Conservation (phyloP, 2,888 invertebrate species). For the Torymus texanus region DNA sequence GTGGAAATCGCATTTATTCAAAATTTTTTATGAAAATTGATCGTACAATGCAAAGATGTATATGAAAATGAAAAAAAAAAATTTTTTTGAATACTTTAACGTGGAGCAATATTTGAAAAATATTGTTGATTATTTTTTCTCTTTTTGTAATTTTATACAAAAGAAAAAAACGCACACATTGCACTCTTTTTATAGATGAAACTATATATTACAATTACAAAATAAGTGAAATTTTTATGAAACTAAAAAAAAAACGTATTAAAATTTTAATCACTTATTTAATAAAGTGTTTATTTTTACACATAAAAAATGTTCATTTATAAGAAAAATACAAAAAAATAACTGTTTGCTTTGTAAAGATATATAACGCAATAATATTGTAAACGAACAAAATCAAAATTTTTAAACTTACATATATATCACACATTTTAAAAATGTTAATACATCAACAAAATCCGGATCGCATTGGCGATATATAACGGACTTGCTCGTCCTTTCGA, state of each 20-base stretch:
- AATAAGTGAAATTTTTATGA: not conserved
- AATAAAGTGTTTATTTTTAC: not conserved
- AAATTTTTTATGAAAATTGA: too few species aligned
- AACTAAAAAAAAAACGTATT: not conserved
- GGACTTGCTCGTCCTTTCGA: not conserved
- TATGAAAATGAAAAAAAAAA: not conserved
- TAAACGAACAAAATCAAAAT: constrained; percentile 13
- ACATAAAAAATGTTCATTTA: not conserved
- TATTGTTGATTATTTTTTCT: constrained; percentile 1
- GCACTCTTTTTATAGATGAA: constrained; percentile 23
- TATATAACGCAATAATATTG: not conserved
- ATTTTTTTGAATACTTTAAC: not conserved
- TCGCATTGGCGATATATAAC: not conserved
- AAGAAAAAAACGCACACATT: constrained; percentile 35
- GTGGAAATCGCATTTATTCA: too few species aligned
- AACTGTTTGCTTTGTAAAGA: too few species aligned
- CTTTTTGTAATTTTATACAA: constrained; percentile 38
- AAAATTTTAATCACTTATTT: not conserved
- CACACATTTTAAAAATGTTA: not conserved
- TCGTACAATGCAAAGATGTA: too few species aligned
- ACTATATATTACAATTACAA: not conserved
- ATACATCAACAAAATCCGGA: constrained; percentile 2
- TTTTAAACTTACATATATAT: not conserved
- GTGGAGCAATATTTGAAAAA: constrained; percentile 9
- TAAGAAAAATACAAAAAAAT: too few species aligned